Base-by-base conservation (phyloP, 2,888 invertebrate species). In the Bombylius major region DNA sequence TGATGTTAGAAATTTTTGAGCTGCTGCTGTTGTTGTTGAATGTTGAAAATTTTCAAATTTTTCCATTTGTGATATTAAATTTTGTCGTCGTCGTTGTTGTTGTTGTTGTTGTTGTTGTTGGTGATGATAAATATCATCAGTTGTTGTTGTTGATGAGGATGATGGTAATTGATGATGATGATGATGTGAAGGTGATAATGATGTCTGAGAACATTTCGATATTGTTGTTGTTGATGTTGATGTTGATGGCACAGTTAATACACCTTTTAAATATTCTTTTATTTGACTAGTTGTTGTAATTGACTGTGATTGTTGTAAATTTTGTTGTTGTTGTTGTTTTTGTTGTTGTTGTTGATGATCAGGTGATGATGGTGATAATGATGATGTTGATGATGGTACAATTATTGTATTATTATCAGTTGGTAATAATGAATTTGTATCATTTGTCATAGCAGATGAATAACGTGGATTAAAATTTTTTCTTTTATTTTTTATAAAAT, bases 391-490 rank as follows among this genome's bases (percentile, higher is more conserved):
- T 39, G 11, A 9, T 39, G 11, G 39, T 11, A 7, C 11, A 7
- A 39, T 39, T 39, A 39, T 39, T 39, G 11, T 23, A 39, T 39
- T 9, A 9, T 11, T 9, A 3, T 39, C 11, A 9, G 39, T 45
- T 14, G 45, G 5, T 45, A 5, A 45, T 45, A 45, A 45, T 11
- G 5, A n/a, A 7, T 45, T 45, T 45, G 6, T 45, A 48, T 48
- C 48, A 5, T 48, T 54, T 12, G 47, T 36, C 32, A 31, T 54
- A 33, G 58, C 47, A 1, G 23, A 23, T 23, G 58, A 56, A 48
- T 52, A 56, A 47, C 58, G 51, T 8, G 58, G 58, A 56, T 46
- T 58, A 49, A 58, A 58, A 49, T 58, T 58, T 54, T 58, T 58
- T n/a, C 58, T 31, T 47, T 58, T 58, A 51, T 58, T 58, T 48